A percentile compares a stretch with the other conserved stretches of the same genome.
Evolutionary conservation across 2,113 vertebrate species (phyloP).

Genomic region (Neomonachus schauinslandi): DNA sequence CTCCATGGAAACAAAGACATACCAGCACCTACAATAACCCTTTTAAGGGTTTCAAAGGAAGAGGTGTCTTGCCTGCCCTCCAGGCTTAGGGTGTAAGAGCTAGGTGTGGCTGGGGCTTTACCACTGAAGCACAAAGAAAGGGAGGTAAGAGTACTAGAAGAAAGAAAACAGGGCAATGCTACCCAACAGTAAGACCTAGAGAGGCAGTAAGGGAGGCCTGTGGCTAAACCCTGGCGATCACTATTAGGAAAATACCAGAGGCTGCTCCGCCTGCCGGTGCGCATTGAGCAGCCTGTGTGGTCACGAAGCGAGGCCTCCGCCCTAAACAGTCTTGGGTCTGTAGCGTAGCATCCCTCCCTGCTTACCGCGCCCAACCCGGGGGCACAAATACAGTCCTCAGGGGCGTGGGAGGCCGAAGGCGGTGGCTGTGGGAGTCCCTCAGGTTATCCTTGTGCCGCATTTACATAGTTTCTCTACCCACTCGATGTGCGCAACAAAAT

Average conservation of each 20-base stretch:
- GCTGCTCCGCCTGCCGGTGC: background rate
- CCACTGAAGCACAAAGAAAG: background rate
- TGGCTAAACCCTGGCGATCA: background rate
- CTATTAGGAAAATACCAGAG: constrained; percentile 32
- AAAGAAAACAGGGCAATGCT: background rate
- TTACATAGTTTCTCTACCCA: background rate
- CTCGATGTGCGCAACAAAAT: background rate
- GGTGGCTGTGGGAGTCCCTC: background rate
- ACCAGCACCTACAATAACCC: background rate
- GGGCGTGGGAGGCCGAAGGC: background rate
- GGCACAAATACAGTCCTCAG: background rate
- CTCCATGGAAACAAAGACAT: background rate
- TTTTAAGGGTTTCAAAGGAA: background rate
- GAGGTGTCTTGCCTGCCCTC: background rate
- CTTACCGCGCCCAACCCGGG: too few relatives aligned
- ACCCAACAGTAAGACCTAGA: background rate
- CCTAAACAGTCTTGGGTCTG: background rate
- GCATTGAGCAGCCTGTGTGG: background rate
- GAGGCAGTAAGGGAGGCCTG: background rate
- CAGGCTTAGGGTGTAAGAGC: background rate
- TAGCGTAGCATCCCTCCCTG: background rate
- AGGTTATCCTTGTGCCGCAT: background rate
- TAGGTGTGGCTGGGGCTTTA: background rate
- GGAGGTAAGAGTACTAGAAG: background rate
- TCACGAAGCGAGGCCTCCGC: background rate